Percentiles rank a stretch among this genome's conserved stretches.
These are phyloP conservation scores for Pseudochirops corinnae DNA, from an alignment of 2,797 vertebrate species.

Conservation along the genomic window DNA sequence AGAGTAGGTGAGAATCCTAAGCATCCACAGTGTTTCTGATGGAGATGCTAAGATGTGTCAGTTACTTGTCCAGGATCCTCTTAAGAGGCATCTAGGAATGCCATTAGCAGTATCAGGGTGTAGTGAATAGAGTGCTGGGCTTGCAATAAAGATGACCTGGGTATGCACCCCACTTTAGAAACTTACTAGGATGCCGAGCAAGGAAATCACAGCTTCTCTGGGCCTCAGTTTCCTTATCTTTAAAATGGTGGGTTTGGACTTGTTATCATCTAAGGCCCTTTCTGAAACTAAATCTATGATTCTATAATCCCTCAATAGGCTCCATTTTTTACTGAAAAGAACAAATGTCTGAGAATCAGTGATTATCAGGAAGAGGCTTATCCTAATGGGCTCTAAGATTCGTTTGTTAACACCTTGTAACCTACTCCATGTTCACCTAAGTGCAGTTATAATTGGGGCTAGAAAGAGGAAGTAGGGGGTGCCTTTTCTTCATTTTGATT, in stretches of 20 bases:
- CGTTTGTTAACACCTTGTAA: constrained; percentile 1
- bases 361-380: background rate
- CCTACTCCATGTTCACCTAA: constrained; percentile 18
- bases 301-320: background rate
- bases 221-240: background rate
- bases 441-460: background rate
- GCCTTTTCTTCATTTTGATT: constrained; percentile 18
- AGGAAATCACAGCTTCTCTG: background rate
- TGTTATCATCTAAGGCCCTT: background rate
- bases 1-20: background rate
- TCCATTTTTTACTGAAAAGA: background rate
- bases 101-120: background rate
- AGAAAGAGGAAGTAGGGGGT: background rate
- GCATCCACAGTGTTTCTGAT: background rate
- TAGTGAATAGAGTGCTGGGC: background rate
- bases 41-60: background rate
- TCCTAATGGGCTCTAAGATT: constrained; percentile 9
- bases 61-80: background rate
- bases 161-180: background rate
- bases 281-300: background rate
- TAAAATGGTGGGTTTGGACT: background rate
- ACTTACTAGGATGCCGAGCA: background rate
- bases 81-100: background rate
- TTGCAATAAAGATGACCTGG: background rate
- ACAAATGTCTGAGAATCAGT: background rate